Evolutionary conservation across 2,888 invertebrate species (phyloP).

Genomic region (Tuta absoluta): DNA sequence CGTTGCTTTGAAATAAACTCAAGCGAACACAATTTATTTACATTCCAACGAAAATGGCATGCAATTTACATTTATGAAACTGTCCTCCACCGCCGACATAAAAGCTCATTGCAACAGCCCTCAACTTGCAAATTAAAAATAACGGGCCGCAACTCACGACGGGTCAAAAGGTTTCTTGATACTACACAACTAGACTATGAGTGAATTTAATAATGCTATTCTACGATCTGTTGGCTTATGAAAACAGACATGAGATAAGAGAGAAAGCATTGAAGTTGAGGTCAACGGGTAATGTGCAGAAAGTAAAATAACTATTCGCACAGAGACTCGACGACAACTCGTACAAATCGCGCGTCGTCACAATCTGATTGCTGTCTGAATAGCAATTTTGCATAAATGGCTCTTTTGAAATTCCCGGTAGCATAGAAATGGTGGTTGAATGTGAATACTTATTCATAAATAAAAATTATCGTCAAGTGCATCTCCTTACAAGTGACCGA

Average conservation of each 20-base stretch:
- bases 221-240: slow-evolving; percentile 37
- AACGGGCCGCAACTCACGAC: slow-evolving; percentile 41
- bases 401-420: slow-evolving; percentile 27
- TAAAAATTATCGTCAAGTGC: slow-evolving; percentile 15
- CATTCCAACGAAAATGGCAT: slow-evolving; percentile 5
- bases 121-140: slow-evolving; percentile 42
- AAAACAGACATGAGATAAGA: slow-evolving; percentile 39
- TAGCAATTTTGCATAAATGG: slow-evolving; percentile 31
- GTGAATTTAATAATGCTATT: slow-evolving; percentile 38
- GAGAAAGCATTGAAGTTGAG: slow-evolving; percentile 48
- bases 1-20: neutral
- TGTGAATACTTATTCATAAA: slow-evolving; percentile 21
- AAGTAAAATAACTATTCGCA: slow-evolving; percentile 44
- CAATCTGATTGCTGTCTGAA: slow-evolving; percentile 47
- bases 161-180: slow-evolving; percentile 42
- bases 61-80: slow-evolving; percentile 14
- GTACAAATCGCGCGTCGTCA: slow-evolving; percentile 46
- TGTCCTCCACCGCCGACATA: slow-evolving; percentile 44
- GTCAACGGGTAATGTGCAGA: slow-evolving; percentile 53
- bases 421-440: slow-evolving; percentile 32
- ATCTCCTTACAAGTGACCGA: neutral
- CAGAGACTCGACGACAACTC: slow-evolving; percentile 41
- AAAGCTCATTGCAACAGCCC: slow-evolving; percentile 41
- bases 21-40: neutral
- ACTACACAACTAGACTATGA: slow-evolving; percentile 37